These are phyloP conservation scores for Chirona hameri DNA, from an alignment of 2,888 invertebrate genomes.

Conservation along the genomic window DNA sequence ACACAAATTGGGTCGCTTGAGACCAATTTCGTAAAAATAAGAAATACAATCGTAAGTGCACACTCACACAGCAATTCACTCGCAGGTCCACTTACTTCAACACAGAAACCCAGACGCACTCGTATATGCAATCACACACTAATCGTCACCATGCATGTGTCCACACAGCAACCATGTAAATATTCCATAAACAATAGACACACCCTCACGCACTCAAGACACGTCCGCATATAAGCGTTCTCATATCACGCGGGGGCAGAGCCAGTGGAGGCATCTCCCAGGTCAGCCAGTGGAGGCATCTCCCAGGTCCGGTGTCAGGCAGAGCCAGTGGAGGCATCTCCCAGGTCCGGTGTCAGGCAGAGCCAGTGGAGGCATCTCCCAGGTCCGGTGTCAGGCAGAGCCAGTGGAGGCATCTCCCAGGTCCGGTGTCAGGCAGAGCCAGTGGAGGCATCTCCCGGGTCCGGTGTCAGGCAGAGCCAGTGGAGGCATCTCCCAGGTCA, in stretches of 20 bases:
- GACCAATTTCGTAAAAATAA: no score
- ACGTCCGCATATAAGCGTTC: no score
- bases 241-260: conserved; percentile 39
- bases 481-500: background rate
- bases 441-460: background rate
- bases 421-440: conserved; percentile 39
- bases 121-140: no score
- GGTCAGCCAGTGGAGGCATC: background rate
- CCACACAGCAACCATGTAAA: no score
- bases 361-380: background rate
- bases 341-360: conserved; percentile 38
- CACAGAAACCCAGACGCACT: no score
- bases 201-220: no score
- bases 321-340: conserved; percentile 27
- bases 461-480: conserved; percentile 39
- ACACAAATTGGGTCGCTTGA: no score
- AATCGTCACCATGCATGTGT: no score
- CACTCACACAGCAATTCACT: no score
- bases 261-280: background rate
- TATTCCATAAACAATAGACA: no score
- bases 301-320: conserved; percentile 37
- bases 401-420: background rate
- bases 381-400: conserved; percentile 38
- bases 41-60: no score
- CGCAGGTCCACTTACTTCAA: no score